Conservation (phyloP, 2,888 invertebrate species). For the Harpalus rubripes region DNA sequence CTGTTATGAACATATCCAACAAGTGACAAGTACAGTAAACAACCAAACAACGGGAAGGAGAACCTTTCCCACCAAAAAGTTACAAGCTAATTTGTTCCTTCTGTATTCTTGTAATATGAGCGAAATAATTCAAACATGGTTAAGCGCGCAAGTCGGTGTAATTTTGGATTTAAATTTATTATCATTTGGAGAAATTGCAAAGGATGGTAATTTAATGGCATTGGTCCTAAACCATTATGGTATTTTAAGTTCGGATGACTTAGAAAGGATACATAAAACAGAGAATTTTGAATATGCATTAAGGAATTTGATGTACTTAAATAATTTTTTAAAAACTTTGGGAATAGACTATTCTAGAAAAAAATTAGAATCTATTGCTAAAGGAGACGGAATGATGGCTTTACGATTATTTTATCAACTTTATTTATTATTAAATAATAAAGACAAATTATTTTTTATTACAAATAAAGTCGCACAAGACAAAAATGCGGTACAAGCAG, state of each 20-base stretch:
- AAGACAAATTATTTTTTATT: slow-evolving; percentile 80
- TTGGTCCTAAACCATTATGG: slow-evolving; percentile 81
- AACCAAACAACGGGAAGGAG: not conserved
- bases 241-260: slow-evolving; percentile 78
- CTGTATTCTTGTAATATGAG: slow-evolving; percentile 77
- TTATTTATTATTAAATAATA: slow-evolving; percentile 81
- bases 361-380: slow-evolving; percentile 78
- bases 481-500: not conserved
- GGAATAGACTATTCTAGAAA: slow-evolving; percentile 77
- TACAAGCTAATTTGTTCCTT: not conserved
- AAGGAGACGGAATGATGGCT: slow-evolving; percentile 78
- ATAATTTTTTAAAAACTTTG: slow-evolving; percentile 74
- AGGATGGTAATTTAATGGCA: slow-evolving; percentile 81
- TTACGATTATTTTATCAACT: slow-evolving; percentile 82
- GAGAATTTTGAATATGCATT: slow-evolving; percentile 69
- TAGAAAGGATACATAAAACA: slow-evolving; percentile 73
- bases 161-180: slow-evolving; percentile 80
- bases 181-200: slow-evolving; percentile 80
- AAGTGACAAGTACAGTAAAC: not conserved
- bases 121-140: slow-evolving; percentile 82
- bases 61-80: not conserved
- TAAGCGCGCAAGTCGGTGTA: slow-evolving; percentile 79
- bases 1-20: slow-evolving; percentile 24
- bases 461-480: slow-evolving; percentile 74
- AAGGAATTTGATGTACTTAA: slow-evolving; percentile 79